Percentiles rank a stretch among this genome's conserved stretches.
phyloP scores from a whole-genome alignment of 1,140 invertebrate species.

The Centruroides vittatus region DNA sequence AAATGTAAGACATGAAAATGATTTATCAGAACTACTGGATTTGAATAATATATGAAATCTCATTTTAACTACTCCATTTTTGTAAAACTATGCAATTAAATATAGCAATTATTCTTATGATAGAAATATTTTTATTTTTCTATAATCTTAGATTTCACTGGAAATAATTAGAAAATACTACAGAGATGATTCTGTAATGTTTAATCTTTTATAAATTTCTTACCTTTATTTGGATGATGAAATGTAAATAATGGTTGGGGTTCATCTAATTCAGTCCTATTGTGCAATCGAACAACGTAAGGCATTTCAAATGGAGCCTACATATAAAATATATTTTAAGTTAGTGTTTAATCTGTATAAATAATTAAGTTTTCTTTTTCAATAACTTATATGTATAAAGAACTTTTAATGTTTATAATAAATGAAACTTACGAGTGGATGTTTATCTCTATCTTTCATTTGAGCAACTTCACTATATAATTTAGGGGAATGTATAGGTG shows the following conservation, averaged over 20 bases:
- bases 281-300: constrained; percentile 86
- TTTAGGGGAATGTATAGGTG: constrained; percentile 66
- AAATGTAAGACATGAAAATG: too few species aligned
- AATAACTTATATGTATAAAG: neutral
- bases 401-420: too few species aligned
- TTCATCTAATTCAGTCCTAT: constrained; percentile 64
- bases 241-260: constrained; percentile 76
- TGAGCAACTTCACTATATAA: constrained; percentile 52
- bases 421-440: constrained; percentile 2
- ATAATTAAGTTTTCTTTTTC: neutral
- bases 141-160: too few species aligned
- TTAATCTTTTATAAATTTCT: neutral
- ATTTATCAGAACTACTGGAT: too few species aligned
- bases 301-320: constrained; percentile 62
- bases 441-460: constrained; percentile 43
- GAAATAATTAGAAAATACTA: too few species aligned
- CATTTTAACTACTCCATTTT: too few species aligned
- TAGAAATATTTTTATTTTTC: too few species aligned
- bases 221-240: constrained; percentile 60
- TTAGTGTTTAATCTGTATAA: neutral
- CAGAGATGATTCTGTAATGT: too few species aligned
- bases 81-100: too few species aligned
- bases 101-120: too few species aligned
- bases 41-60: too few species aligned
- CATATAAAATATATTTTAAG: neutral